Evolutionary conservation across 2,888 invertebrate genomes (phyloP), one percentile per base, ranked within the genome.

Genomic region (Tinea trinotella): DNA sequence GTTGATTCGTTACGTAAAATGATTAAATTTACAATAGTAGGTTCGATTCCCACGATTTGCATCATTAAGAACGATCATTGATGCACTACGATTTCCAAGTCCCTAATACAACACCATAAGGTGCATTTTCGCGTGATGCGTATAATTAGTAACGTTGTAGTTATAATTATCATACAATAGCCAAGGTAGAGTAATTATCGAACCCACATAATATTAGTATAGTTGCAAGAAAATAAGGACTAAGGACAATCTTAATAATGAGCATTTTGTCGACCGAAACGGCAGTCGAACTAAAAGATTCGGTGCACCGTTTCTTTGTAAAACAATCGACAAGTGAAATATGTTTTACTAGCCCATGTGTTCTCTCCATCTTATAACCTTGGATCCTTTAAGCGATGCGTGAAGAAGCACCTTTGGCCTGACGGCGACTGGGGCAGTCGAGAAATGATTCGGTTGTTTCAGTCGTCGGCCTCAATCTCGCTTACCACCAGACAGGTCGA

Each of bases 151-250:
- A 50, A n/a, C 7, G 15, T 30, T 50, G 30, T n/a, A 15, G 9
- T 2, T 2, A n/a, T 48, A 9, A 48, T 30, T 50, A 30, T 19
- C 50, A 30, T 50, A 30, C 24, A 50, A 50, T 50, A 12, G 30
- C 50, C 50, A 46, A 46, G 46, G 46, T 46, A 19, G 46, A 15
- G 46, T 46, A 46, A 46, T 46, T 46, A 46, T 46, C 46, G 46
- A 46, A 17, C 46, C 19, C 17, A 10, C 15, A 46, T 46, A 17
- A 46, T 46, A 46, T 46, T 46, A 46, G 46, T 46, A 19, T 46
- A 44, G 4, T 15, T 46, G 15, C 13, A 40, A n/a, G n/a, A n/a
- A n/a, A n/a, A 40, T 40, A 13, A 40, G 40, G 13, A 40, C 40
- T 40, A 40, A 40, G 40, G 40, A 40, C 5, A 40, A 12, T 40